Evolutionary conservation across 1,140 invertebrate genomes (phyloP), one percentile per base, ranked within the genome.

Genomic region (Penaeus chinensis): DNA sequence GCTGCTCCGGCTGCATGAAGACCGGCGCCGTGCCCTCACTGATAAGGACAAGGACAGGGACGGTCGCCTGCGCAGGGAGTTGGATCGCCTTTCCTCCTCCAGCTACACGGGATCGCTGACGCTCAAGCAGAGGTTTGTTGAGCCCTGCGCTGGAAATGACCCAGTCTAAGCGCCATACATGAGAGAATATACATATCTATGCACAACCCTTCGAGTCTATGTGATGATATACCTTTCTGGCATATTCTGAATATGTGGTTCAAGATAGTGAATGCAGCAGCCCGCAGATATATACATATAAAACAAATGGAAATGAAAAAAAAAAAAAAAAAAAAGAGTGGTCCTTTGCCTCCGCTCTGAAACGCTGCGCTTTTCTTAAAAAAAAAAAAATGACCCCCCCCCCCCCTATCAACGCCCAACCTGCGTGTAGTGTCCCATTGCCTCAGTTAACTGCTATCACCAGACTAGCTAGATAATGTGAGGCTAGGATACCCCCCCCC

Each of bases 31-130:
- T 80, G 90, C 90, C 27, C 90, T 92, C 80, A 66, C 84, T 83
- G 90, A 91, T 66, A 88, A 91, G 81, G 92, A 92, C 65, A 90
- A 92, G 84, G 92, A 92, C 77, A 89, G 92, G 82, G 91, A 92
- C 65, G 87, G 91, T 62, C 85, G 90, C 20, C 76, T 91, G 47
- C 80, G 90, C 10, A 85, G 88, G 22, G 91, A 91, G 86, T 77
- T 91, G 83, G 91, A 91, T n/a, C 90, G 91, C 66, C 91, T 91
- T 27, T 91, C 91, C n/a, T 90, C 91, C 11, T 89, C 91, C 77
- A 89, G 90, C 69, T 91, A 91, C 86, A 91, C 91, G 22, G 84
- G 85, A 82, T 89, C 86, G 47, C 88, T 90, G 20, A 86, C 88
- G 22, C 88, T 89, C 65, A 89, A 86, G 83, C 87, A 91, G 84